phyloP scores from a whole-genome alignment of 2,888 invertebrate genomes.

The Aporophyla nigra region DNA sequence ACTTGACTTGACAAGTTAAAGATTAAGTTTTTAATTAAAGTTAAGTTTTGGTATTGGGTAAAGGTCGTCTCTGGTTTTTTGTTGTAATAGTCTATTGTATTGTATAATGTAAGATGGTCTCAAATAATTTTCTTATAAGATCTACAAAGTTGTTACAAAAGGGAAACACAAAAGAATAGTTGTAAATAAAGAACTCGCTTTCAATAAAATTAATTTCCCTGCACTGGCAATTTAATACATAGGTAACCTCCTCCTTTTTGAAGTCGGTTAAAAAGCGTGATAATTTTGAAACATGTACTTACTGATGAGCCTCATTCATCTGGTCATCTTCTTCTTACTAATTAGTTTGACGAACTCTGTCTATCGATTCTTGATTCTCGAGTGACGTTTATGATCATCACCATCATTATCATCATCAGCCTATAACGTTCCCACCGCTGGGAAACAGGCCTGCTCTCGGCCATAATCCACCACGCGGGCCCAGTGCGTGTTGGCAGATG shows the following conservation, averaged over 20 bases:
- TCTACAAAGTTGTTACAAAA: no score
- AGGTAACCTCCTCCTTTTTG: background rate
- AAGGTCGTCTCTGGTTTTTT: background rate
- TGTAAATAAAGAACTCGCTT: background rate
- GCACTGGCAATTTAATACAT: background rate
- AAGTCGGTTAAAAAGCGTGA: background rate
- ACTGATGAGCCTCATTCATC: constrained; percentile 6
- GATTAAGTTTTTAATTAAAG: constrained; percentile 21
- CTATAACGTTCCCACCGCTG: no score
- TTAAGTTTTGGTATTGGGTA: background rate
- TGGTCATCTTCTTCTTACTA: background rate
- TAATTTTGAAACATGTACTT: background rate
- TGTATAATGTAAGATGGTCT: background rate
- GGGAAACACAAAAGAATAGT: background rate
- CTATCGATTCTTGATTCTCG: constrained; percentile 11
- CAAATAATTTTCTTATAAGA: background rate
- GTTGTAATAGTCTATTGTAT: background rate
- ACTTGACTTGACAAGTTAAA: background rate
- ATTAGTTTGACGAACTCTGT: constrained; percentile 10
- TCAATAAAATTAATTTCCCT: no score
- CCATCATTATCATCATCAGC: no score
- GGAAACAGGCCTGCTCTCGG: no score
- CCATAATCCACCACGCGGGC: no score
- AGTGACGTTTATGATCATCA: no score
- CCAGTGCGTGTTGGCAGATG: no score